Base-by-base conservation (phyloP, 2,797 vertebrate species). In the Apogon talboti region DNA sequence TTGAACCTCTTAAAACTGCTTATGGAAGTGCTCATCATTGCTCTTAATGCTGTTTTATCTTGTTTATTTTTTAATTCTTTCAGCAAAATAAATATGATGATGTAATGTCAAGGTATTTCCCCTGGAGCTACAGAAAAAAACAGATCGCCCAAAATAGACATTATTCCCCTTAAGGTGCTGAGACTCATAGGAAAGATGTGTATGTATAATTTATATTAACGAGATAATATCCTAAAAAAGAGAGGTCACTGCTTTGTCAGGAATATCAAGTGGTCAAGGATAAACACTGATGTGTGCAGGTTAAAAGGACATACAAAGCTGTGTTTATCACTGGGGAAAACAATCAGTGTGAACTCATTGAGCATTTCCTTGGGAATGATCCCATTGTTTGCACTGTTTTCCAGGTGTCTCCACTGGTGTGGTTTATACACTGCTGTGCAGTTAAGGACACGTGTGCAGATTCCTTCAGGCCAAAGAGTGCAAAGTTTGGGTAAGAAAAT, bases 321-420 rank as follows among this genome's bases (percentile, higher is more conserved):
- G 28, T 1, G 15, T 49, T 30, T 14, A 14, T 11, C 37, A 30
- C 15, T 16, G 28, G 14, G 21, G 12, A 28, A 47, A 24, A 14
- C 16, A 38, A 15, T 1, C 3, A 16, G 1, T 40, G 21, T 48
- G 9, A 48, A 28, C 9, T 38, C 47, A 48, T 16, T 40, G 8
- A 41, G 49, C n/a, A 40, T 28, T 51, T 43, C 35, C 28, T 63
- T 8, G 33, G n/a, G 40, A 62, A 51, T 19, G 15, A 30, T 43
- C 14, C 21, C 21, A 7, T 10, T 21, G 13, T 15, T 15, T 12
- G 6, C n/a, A 5, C 9, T 33, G 1, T 49, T 41, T 21, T 61
- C 38, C 21, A 40, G 57, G 19, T 15, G n/a, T 28, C 54, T 6
- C 13, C 52, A 9, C 15, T 33, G 24, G 6, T 54, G 13, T 42